Evolutionary conservation across 2,888 invertebrate genomes (phyloP).

Genomic region (Ganaspis brasiliensis): DNA sequence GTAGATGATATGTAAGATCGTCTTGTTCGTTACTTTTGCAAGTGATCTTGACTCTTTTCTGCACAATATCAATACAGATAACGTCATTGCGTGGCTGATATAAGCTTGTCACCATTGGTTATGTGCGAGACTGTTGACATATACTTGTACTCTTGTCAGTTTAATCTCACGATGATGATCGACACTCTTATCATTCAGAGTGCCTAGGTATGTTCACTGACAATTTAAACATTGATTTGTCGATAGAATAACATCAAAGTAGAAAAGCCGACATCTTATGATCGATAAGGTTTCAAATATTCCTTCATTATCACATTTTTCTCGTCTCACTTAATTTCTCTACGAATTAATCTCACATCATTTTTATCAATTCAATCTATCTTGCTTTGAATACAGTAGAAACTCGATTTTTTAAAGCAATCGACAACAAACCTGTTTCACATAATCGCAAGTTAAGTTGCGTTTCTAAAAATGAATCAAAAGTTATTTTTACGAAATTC

Average conservation of each 20-base stretch:
- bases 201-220: conserved; percentile 66
- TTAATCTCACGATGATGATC: conserved; percentile 7
- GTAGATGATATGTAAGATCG: too few relatives aligned
- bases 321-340: background rate
- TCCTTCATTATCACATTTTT: background rate
- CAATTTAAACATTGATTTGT: conserved; percentile 74
- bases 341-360: background rate
- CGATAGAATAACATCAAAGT: conserved; percentile 75
- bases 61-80: background rate
- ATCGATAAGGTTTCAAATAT: background rate
- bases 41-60: background rate
- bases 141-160: conserved; percentile 7
- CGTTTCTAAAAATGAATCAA: too few relatives aligned
- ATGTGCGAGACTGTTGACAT: background rate
- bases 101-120: background rate
- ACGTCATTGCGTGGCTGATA: background rate
- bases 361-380: too few relatives aligned
- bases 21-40: background rate
- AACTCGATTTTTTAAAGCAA: too few relatives aligned
- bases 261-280: conserved; percentile 65
- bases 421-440: too few relatives aligned
- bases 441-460: too few relatives aligned
- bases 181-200: conserved; percentile 54
- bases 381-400: too few relatives aligned
- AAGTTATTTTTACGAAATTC: too few relatives aligned